Base-by-base conservation (phyloP, 2,113 vertebrate species). In the Silurus asotus region DNA sequence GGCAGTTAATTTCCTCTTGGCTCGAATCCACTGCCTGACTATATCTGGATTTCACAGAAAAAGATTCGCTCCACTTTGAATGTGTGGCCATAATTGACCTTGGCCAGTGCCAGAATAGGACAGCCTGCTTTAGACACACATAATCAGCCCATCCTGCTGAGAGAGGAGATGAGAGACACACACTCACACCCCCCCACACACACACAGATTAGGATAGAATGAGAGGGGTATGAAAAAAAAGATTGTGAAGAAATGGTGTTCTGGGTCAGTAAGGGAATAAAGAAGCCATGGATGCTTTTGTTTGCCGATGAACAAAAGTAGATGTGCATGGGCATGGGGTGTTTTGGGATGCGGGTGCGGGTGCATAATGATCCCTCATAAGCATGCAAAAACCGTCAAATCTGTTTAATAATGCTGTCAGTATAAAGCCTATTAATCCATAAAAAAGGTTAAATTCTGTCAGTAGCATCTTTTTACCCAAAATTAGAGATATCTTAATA, bases 341-440 rank as follows among this genome's bases (percentile, higher is more conserved):
- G 13, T 37, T 37, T 37, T 37, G 37, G 37, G 37, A 2, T 37
- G 37, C 37, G 37, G 37, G 37, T 37, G 37, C 37, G 37, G 37
- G 37, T 37, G 37, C 91, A 91, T 83, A 92, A 82, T 84, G 80
- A 90, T 90, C 58, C 86, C 84, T 90, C 85, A 85, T 84, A 87
- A 88, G 84, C 89, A 87, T 79, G 85, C 87, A 89, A 85, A 87
- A 91, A 88, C 91, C 78, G n/a, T 88, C 92, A 88, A 93, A 93
- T 93, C 92, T 91, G 89, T 94, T 94, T 94, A 93, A 94, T 93
- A 92, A 93, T 93, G 93, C 92, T 90, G 87, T 84, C 89, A 81
- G 92, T 89, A 92, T 91, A 92, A 92, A 92, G 92, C 89, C 92
- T 93, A 92, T 94, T 94, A 94, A 94, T 94, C 91, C 90, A 70